Conservation (phyloP, 2,888 invertebrate genomes). For the Microctonus hyperodae region DNA sequence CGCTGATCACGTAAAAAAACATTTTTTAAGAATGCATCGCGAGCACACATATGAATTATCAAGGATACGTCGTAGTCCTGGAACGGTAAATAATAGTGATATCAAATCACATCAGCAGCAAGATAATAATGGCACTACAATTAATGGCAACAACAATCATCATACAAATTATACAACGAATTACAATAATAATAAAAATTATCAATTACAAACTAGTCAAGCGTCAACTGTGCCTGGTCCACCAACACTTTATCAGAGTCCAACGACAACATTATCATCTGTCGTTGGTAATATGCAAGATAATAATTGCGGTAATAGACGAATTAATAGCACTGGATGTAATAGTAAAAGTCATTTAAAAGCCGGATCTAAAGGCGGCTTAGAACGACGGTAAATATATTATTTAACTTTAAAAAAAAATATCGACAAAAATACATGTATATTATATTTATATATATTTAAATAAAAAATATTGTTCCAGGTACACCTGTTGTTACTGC, state of each 20-base stretch:
- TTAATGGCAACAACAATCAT: conserved; percentile 36
- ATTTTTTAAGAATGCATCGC: conserved; percentile 90
- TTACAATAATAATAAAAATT: conserved; percentile 51
- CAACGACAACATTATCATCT: conserved; percentile 46
- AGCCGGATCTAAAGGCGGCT: conserved; percentile 51
- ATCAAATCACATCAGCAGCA: conserved; percentile 33
- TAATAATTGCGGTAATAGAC: conserved; percentile 47
- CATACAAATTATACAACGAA: conserved; percentile 47
- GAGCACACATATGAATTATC: conserved; percentile 88
- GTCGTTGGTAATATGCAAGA: conserved; percentile 52
- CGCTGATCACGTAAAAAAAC: conserved; percentile 94
- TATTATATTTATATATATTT: neutral
- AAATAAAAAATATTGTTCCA: conserved; percentile 30
- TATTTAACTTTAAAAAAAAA: neutral
- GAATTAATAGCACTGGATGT: conserved; percentile 57
- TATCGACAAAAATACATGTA: no score
- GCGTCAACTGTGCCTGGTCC: conserved; percentile 35
- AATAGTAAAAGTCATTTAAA: conserved; percentile 60
- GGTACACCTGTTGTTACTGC: conserved; percentile 89
- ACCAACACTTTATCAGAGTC: conserved; percentile 47
- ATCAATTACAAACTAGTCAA: conserved; percentile 51
- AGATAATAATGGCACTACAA: conserved; percentile 40
- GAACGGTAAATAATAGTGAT: conserved; percentile 31
- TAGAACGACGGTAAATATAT: conserved; percentile 51
- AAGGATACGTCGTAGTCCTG: conserved; percentile 73